These are phyloP conservation scores for Macrochelys suwanniensis DNA, from an alignment of 2,797 vertebrate genomes.

Conservation along the genomic window DNA sequence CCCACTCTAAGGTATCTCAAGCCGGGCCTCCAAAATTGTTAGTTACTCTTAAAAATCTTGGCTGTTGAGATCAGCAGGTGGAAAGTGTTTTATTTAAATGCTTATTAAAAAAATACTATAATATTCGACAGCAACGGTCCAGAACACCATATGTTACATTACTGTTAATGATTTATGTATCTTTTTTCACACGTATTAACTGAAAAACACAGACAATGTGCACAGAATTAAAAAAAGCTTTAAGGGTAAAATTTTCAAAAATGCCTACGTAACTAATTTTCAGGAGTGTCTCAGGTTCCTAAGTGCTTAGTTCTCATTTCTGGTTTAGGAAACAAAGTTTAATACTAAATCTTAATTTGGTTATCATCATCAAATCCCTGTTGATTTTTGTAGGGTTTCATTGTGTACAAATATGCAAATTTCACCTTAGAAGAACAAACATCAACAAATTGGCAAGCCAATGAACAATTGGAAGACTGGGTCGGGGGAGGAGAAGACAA, in stretches of 20 bases:
- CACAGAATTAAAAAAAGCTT: not conserved
- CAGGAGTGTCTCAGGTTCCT: not conserved
- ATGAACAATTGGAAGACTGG: not conserved
- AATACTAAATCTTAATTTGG: too few relatives aligned
- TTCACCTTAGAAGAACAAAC: not conserved
- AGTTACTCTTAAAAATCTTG: not conserved
- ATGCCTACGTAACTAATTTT: too few relatives aligned
- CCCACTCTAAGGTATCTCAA: not conserved
- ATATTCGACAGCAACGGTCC: not conserved
- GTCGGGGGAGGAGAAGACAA: not conserved
- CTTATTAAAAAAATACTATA: not conserved
- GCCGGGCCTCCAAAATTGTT: not conserved
- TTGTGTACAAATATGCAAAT: not conserved
- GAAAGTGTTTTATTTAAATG: not conserved
- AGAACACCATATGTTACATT: not conserved
- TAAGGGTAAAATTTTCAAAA: not conserved
- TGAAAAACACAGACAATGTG: not conserved
- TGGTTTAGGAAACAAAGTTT: too few relatives aligned
- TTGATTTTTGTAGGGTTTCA: not conserved
- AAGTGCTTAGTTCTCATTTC: not conserved
- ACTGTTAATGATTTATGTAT: not conserved
- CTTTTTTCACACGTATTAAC: not conserved
- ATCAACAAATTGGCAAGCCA: not conserved
- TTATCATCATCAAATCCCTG: too few relatives aligned
- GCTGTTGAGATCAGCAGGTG: not conserved